Evolutionary conservation across 2,113 vertebrate genomes (phyloP).

Genomic region (Arizona elegans): DNA sequence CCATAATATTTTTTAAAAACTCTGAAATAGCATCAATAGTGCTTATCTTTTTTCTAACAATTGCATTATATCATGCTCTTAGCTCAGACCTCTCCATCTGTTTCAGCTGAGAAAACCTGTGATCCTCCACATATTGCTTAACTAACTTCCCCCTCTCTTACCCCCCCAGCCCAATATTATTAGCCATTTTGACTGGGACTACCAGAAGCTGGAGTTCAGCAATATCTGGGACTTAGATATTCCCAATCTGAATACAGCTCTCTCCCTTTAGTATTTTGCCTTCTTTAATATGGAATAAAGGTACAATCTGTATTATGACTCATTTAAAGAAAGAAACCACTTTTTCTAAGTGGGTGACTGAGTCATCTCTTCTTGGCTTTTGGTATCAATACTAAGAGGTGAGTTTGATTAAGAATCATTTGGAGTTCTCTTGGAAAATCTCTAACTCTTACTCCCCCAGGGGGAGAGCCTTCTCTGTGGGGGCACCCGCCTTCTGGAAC

Average conservation of each 20-base stretch:
- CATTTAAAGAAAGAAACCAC: not conserved
- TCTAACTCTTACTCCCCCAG: not conserved
- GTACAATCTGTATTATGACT: not conserved
- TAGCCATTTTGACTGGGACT: not conserved
- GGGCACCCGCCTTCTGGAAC: no score
- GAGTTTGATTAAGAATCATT: not conserved
- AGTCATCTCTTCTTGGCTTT: not conserved
- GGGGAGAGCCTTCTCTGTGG: no score
- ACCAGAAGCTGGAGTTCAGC: not conserved
- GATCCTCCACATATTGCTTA: not conserved
- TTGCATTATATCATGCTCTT: no score
- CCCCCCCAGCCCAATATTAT: not conserved
- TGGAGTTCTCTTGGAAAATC: not conserved
- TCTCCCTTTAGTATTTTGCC: not conserved
- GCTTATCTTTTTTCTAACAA: no score
- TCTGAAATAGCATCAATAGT: no score
- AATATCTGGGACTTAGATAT: not conserved
- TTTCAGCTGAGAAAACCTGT: not conserved
- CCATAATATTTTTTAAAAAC: no score
- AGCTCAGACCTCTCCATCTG: no score
- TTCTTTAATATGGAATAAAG: no score
- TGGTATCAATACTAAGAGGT: not conserved
- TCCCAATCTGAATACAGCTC: not conserved
- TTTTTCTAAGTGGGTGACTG: not conserved
- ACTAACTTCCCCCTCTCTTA: not conserved